Evolutionary conservation across 2,888 invertebrate genomes (phyloP).

Genomic region (Ichneumoninae sp.): DNA sequence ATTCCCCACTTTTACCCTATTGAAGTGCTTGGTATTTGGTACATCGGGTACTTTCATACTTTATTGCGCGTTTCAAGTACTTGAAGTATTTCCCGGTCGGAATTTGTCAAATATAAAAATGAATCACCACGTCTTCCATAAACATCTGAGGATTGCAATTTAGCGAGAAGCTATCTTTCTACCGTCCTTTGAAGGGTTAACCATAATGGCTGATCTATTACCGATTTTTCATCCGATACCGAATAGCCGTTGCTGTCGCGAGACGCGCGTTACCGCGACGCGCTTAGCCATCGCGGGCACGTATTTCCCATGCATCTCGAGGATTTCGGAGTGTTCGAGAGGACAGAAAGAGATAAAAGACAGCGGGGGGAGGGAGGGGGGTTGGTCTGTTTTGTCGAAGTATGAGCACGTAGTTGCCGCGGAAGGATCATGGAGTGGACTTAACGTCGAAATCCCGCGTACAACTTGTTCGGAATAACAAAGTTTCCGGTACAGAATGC

Average conservation of each 20-base stretch:
- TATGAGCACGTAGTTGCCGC: constrained; percentile 83
- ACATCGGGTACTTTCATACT: neutral
- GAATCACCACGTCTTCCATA: neutral
- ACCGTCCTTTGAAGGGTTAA: neutral
- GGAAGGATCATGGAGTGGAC: constrained; percentile 84
- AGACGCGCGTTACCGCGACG: constrained; percentile 69
- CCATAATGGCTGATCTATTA: constrained; percentile 46
- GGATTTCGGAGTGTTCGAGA: constrained; percentile 79
- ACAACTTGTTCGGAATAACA: constrained; percentile 83
- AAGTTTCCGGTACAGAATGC: constrained; percentile 74
- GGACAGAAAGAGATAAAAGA: constrained; percentile 44
- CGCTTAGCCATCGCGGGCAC: constrained; percentile 79
- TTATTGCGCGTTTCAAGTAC: neutral
- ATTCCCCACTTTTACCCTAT: no score
- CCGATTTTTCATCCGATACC: constrained; percentile 50
- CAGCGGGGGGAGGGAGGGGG: constrained; percentile 13
- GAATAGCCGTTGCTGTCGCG: neutral
- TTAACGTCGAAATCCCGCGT: constrained; percentile 82
- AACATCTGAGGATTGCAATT: neutral
- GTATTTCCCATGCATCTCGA: constrained; percentile 82
- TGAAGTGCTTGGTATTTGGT: no score
- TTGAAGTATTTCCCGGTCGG: neutral
- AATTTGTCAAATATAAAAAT: neutral
- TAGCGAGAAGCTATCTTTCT: neutral
- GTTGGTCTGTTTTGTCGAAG: constrained; percentile 81